Base-by-base conservation (phyloP, 2,113 vertebrate genomes). In the Alligator sinensis region DNA sequence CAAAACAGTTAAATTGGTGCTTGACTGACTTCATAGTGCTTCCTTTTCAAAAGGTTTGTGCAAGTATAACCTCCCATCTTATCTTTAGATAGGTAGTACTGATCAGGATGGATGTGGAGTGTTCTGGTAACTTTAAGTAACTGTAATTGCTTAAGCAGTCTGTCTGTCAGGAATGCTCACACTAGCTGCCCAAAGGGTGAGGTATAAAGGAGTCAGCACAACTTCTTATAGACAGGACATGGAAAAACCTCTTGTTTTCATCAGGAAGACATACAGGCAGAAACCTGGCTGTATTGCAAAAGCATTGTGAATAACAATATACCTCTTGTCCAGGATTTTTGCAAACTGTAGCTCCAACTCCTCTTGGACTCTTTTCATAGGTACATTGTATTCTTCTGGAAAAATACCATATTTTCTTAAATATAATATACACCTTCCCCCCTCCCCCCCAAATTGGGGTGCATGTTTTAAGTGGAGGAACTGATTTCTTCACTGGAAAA, bases 61-160 rank as follows among this genome's bases (percentile, higher is more conserved):
- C 87, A 81, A 92, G 58, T 55, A 25, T 86, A 5, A 93, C 89
- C 58, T 77, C 30, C 66, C 94, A 90, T 86, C 77, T 80, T 94
- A 92, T 93, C 86, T 95, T 83, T 58, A 92, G 94, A 95, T 97
- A 93, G 90, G 83, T 24, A 85, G 84, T 90, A 82, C 86, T 89
- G 93, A 76, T 94, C 58, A 47, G 68, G 61, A 81, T 3, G 1
- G 14, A 10, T 13, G 14, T 72, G 60, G 80, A 16, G 54, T 90
- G 94, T 95, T 88, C 84, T 85, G 28, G 57, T 91, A 9, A 34
- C 58, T 82, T 88, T 92, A 89, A 85, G 86, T 92, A 25, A 24
- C 34, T 93, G 59, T 0, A 0, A 19, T 93, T 94, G 80, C 38
- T 94, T 84, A 95, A 79, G 19, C 6, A 76, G 61, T 82, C 86